Percentiles rank a stretch among this genome's conserved stretches.
These are phyloP conservation scores for Synergus japonicus DNA, from an alignment of 2,888 invertebrate genomes.

Conservation along the genomic window DNA sequence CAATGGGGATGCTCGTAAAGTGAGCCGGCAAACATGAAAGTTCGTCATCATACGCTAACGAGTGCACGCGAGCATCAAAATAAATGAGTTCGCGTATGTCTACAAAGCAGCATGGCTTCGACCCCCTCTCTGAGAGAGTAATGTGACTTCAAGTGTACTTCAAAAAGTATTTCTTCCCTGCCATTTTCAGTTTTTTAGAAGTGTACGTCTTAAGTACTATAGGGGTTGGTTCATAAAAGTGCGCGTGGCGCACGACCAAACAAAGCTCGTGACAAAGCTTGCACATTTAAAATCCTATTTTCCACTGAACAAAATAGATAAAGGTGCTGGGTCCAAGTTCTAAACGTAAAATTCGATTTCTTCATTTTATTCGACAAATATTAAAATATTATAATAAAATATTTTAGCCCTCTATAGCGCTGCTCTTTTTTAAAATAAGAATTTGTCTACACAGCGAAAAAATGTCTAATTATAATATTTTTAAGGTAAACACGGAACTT, in stretches of 20 bases:
- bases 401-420: too few relatives aligned
- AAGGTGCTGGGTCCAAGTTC: too few relatives aligned
- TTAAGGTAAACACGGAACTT: too few relatives aligned
- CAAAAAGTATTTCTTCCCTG: not conserved
- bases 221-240: not conserved
- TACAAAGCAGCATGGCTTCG: not conserved
- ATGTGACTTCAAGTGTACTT: constrained; percentile 3
- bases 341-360: too few relatives aligned
- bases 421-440: too few relatives aligned
- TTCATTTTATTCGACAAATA: too few relatives aligned
- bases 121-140: not conserved
- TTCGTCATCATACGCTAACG: constrained; percentile 20
- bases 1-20: constrained; percentile 27
- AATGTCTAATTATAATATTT: too few relatives aligned
- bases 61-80: constrained; percentile 11
- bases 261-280: not conserved
- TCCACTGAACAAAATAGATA: not conserved
- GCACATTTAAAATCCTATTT: not conserved
- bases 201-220: not conserved
- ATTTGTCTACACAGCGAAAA: too few relatives aligned
- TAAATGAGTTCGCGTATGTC: constrained; percentile 10
- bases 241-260: not conserved
- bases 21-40: constrained; percentile 26
- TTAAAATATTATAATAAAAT: too few relatives aligned
- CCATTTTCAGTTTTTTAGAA: not conserved